Conservation (phyloP, 2,113 vertebrate species). For the Strigops habroptila region DNA sequence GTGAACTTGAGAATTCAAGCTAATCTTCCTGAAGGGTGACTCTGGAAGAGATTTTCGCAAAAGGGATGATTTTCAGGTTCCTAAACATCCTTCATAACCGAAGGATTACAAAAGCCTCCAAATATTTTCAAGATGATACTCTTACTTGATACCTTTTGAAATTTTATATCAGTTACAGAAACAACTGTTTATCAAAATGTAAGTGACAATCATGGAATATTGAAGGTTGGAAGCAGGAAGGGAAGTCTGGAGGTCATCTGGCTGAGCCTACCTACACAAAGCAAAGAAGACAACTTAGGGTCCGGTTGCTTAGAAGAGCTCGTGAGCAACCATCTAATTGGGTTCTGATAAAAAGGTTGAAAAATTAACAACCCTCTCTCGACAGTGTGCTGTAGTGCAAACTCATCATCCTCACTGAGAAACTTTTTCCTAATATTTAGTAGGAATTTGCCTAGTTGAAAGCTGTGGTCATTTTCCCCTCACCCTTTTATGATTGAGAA, state of each 20-base stretch:
- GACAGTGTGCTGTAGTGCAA: not conserved
- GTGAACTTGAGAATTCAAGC: not conserved
- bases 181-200: not conserved
- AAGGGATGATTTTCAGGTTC: not conserved
- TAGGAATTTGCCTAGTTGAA: not conserved
- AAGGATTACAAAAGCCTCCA: not conserved
- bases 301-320: not conserved
- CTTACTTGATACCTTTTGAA: not conserved
- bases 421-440: not conserved
- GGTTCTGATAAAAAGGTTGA: not conserved
- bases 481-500: not conserved
- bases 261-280: not conserved
- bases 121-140: not conserved
- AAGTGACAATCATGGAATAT: not conserved
- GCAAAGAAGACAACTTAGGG: not conserved
- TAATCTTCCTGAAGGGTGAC: not conserved
- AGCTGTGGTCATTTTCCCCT: not conserved
- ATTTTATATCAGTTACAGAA: not conserved
- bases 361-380: not conserved
- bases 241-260: not conserved
- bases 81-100: not conserved
- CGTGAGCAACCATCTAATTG: not conserved
- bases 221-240: not conserved
- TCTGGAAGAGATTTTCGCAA: not conserved
- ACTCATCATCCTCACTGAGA: not conserved